Conservation (phyloP, 2,888 invertebrate species). For the Plemyria rubiginata region DNA sequence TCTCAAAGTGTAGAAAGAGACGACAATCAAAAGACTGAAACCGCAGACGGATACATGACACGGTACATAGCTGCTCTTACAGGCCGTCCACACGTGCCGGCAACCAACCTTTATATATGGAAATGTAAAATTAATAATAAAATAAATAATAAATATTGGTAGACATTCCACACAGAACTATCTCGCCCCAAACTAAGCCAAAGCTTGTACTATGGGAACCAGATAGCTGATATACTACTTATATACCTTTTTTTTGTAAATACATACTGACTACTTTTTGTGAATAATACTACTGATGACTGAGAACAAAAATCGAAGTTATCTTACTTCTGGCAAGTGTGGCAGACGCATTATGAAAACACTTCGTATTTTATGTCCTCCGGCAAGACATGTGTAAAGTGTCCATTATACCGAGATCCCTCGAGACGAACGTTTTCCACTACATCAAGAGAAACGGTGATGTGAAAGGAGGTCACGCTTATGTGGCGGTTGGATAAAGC, state of each 20-base stretch:
- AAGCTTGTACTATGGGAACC: too few relatives aligned
- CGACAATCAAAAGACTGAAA: conserved; percentile 64
- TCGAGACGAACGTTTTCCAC: conserved; percentile 40
- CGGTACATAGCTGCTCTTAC: conserved; percentile 46
- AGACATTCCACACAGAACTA: too few relatives aligned
- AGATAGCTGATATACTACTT: too few relatives aligned
- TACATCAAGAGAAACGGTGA: conserved; percentile 39
- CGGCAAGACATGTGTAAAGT: conserved; percentile 65
- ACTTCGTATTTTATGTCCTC: conserved; percentile 66
- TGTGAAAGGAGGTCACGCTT: conserved; percentile 50
- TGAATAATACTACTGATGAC: too few relatives aligned
- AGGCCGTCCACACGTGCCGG: conserved; percentile 1
- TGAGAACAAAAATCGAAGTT: too few relatives aligned
- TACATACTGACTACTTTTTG: too few relatives aligned
- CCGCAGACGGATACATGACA: conserved; percentile 66
- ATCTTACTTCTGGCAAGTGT: conserved; percentile 5
- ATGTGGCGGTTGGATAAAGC: conserved; percentile 58
- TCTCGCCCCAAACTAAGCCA: too few relatives aligned
- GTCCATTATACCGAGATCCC: conserved; percentile 59
- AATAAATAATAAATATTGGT: too few relatives aligned
- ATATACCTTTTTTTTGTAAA: too few relatives aligned
- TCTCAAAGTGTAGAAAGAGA: conserved; percentile 31
- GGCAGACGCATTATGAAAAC: conserved; percentile 53
- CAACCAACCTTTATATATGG: too few relatives aligned
- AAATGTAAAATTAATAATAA: too few relatives aligned